Conservation (phyloP, 92 coral and sea anemone species). For the Pocillopora meandrina region DNA sequence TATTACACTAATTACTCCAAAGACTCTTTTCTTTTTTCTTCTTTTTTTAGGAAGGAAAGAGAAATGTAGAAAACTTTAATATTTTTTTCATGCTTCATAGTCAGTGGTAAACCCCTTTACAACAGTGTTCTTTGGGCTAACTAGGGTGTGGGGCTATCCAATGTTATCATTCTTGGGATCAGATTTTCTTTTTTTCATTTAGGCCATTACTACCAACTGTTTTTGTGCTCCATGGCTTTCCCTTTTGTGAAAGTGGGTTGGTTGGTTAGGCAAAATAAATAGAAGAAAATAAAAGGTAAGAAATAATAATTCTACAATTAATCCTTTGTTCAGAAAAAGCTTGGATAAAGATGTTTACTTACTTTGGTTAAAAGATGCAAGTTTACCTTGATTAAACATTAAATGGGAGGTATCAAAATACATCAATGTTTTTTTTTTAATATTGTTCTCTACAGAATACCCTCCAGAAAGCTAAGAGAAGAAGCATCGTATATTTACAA, state of each 20-base stretch:
- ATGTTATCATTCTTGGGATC: conserved; percentile 87
- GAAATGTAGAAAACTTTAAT: conserved; percentile 59
- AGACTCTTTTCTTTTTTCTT: neutral
- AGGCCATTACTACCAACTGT: too few relatives aligned
- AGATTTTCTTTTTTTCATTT: conserved; percentile 46
- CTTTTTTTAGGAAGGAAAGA: conserved; percentile 79
- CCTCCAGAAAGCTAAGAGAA: conserved; percentile 62
- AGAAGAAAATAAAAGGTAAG: too few relatives aligned
- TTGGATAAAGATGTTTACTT: too few relatives aligned
- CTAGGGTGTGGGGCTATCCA: conserved; percentile 75
- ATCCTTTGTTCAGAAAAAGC: too few relatives aligned
- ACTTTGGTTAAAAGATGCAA: too few relatives aligned
- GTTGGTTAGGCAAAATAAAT: too few relatives aligned
- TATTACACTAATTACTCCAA: neutral
- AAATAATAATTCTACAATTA: too few relatives aligned
- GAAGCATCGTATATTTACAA: conserved; percentile 76
- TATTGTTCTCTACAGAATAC: conserved; percentile 50
- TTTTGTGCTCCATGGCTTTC: too few relatives aligned
- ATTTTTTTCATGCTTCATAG: conserved; percentile 86
- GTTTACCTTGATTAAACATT: too few relatives aligned
- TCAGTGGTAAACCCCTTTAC: conserved; percentile 90
- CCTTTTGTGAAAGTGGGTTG: too few relatives aligned
- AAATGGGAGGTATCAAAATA: too few relatives aligned
- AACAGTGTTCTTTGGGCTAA: conserved; percentile 96
- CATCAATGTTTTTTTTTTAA: neutral